Evolutionary conservation across 2,888 invertebrate species (phyloP).

Genomic region (Itoplectis maculator): DNA sequence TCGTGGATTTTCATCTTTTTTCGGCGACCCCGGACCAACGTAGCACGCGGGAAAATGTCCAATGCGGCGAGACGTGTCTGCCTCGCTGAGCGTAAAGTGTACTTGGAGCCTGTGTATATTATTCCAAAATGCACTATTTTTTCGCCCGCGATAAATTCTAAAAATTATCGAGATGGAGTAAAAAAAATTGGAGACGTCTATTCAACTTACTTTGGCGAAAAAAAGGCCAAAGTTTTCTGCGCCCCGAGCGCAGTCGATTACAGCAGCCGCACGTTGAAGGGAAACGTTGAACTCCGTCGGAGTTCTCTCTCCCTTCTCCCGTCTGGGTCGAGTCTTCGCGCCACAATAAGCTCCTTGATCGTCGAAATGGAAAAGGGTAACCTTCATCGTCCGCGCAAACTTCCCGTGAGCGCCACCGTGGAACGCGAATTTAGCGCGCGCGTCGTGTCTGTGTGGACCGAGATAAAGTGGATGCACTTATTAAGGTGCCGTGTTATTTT

Average conservation of each 20-base stretch:
- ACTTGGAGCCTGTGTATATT: too few species aligned
- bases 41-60: constrained; percentile 12
- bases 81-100: too few species aligned
- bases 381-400: constrained; percentile 48
- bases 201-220: not conserved
- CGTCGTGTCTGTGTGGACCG: not conserved
- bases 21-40: constrained; percentile 17
- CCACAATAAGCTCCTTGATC: constrained; percentile 59
- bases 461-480: not conserved
- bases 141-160: too few species aligned
- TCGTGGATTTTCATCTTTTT: not conserved
- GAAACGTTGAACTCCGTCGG: constrained; percentile 23
- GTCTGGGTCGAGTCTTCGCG: constrained; percentile 49
- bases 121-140: too few species aligned
- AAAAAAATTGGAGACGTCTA: not conserved
- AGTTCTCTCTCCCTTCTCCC: constrained; percentile 32
- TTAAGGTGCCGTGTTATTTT: not conserved
- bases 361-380: constrained; percentile 53
- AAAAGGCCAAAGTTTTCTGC: not conserved
- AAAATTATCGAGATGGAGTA: too few species aligned
- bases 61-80: not conserved
- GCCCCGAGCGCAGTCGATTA: not conserved
- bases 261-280: not conserved
- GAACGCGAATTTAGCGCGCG: constrained; percentile 24
- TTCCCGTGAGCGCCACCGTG: constrained; percentile 1